Conservation (phyloP, 2,113 vertebrate genomes). For the Phylloscopus trochilus region DNA sequence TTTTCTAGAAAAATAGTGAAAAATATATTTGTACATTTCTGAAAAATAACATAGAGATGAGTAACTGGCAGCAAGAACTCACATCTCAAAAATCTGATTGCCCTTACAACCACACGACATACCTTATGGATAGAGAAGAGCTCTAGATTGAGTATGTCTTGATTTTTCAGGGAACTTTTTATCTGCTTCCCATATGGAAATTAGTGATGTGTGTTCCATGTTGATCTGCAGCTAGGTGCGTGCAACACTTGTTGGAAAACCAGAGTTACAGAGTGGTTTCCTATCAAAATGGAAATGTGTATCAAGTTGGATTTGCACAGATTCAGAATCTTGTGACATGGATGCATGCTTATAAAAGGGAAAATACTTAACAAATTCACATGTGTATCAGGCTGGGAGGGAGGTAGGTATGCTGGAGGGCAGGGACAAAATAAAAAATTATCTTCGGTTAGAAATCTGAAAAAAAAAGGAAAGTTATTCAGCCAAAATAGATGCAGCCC, state of each 20-base stretch:
- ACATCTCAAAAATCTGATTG: background rate
- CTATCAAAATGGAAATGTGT: background rate
- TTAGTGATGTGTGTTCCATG: background rate
- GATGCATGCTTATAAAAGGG: background rate
- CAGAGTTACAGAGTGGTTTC: background rate
- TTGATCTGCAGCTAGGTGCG: background rate
- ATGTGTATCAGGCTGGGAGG: background rate
- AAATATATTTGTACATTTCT: background rate
- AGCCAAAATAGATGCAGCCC: background rate
- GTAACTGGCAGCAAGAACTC: background rate
- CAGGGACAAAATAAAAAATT: background rate
- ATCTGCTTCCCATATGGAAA: background rate
- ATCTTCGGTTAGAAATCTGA: background rate
- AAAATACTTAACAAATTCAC: background rate
- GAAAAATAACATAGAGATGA: background rate
- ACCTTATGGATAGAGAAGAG: background rate
- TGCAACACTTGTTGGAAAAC: background rate
- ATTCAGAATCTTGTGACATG: background rate
- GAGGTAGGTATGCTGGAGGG: background rate
- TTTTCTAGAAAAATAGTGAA: background rate
- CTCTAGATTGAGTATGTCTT: background rate
- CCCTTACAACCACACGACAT: background rate
- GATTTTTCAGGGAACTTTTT: background rate
- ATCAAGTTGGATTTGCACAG: background rate
- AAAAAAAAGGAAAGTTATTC: background rate